These are phyloP conservation scores for Caenorhabditis briggsae DNA, from an alignment of 1,140 invertebrate genomes.

Conservation along the genomic window DNA sequence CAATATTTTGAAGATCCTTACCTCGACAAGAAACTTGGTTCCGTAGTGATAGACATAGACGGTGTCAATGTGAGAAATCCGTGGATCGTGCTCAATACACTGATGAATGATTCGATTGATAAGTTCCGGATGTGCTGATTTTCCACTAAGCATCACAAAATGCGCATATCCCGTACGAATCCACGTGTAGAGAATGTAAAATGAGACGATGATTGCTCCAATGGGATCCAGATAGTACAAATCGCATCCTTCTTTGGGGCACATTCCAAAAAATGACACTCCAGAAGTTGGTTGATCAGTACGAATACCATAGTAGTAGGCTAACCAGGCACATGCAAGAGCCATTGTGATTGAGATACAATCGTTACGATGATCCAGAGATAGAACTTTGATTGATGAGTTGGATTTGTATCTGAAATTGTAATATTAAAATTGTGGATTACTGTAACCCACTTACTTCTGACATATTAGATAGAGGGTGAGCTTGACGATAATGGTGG, in stretches of 20 bases:
- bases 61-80: slow-evolving; percentile 65
- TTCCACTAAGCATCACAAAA: slow-evolving; percentile 71
- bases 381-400: slow-evolving; percentile 77
- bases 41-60: slow-evolving; percentile 66
- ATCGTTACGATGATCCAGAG: slow-evolving; percentile 80
- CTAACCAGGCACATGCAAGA: slow-evolving; percentile 72
- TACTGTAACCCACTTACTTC: slow-evolving; percentile 56
- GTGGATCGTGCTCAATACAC: slow-evolving; percentile 66
- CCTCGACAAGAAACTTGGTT: slow-evolving; percentile 65
- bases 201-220: slow-evolving; percentile 79
- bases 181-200: slow-evolving; percentile 78
- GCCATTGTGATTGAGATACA: slow-evolving; percentile 79
- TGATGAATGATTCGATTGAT: slow-evolving; percentile 68
- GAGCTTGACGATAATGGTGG: slow-evolving; percentile 79
- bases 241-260: slow-evolving; percentile 61
- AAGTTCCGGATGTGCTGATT: slow-evolving; percentile 69
- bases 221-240: slow-evolving; percentile 79
- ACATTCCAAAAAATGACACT: neutral
- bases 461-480: slow-evolving; percentile 78
- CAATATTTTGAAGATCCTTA: neutral
- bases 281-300: neutral
- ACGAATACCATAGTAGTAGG: slow-evolving; percentile 57
- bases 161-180: slow-evolving; percentile 74
- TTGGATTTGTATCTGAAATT: slow-evolving; percentile 69
- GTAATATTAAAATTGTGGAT: neutral